Conservation (phyloP, 1,140 invertebrate genomes). For the Drosophila trapezifrons region DNA sequence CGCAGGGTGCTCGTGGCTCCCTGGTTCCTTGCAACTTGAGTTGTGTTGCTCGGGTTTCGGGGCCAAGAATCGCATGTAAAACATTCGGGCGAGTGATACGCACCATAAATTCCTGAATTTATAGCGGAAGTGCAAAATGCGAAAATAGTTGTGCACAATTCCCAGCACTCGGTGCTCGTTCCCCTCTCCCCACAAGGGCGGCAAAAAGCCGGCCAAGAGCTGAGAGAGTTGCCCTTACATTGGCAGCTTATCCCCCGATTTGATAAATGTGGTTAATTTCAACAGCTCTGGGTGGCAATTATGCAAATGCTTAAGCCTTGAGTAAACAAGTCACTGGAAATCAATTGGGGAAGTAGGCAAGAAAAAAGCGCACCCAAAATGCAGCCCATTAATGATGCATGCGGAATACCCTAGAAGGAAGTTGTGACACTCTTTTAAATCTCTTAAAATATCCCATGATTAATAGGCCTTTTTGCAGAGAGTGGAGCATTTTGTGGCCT, state of each 20-base stretch:
- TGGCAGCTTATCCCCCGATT: slow-evolving; percentile 19
- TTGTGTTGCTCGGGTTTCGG: slow-evolving; percentile 16
- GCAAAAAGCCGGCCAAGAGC: slow-evolving; percentile 41
- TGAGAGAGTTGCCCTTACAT: slow-evolving; percentile 3
- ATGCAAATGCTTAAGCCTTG: slow-evolving; percentile 56
- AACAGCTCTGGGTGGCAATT: slow-evolving; percentile 55
- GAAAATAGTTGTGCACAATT: slow-evolving; percentile 69
- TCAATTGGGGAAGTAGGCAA: slow-evolving; percentile 30
- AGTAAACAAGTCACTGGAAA: slow-evolving; percentile 52
- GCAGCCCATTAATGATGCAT: background rate
- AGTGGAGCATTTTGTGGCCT: background rate
- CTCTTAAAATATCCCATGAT: slow-evolving; percentile 3
- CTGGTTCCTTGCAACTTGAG: slow-evolving; percentile 13
- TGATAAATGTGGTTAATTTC: slow-evolving; percentile 72
- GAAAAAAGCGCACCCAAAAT: background rate
- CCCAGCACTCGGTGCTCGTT: slow-evolving; percentile 19
- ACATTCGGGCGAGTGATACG: slow-evolving; percentile 75
- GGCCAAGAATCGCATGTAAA: slow-evolving; percentile 65
- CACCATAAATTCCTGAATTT: slow-evolving; percentile 77
- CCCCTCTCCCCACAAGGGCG: slow-evolving; percentile 5
- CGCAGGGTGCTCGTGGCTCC: slow-evolving; percentile 14
- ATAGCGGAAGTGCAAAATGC: slow-evolving; percentile 79
- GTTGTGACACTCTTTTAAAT: background rate
- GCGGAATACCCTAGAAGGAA: slow-evolving; percentile 11
- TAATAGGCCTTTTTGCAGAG: background rate